Percentiles rank a stretch among this genome's conserved stretches.
These are phyloP conservation scores for Centropyge bicolor DNA, from an alignment of 2,797 vertebrate species.

Conservation along the genomic window DNA sequence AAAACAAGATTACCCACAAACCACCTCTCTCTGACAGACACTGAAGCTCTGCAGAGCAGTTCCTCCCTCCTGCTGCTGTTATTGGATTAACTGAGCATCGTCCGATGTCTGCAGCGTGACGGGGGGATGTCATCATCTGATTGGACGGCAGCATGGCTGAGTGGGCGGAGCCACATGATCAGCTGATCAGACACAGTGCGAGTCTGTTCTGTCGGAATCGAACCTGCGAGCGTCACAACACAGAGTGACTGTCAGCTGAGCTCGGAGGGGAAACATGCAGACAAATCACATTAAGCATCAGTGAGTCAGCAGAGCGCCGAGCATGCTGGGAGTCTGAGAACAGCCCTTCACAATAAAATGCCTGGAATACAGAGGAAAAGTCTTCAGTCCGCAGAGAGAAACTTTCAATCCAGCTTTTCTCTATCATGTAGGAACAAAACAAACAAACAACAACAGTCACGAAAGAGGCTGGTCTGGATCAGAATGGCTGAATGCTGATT, in stretches of 20 bases:
- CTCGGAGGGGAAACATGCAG: neutral
- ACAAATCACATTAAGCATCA: neutral
- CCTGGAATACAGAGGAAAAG: neutral
- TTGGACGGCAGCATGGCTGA: neutral
- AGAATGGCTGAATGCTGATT: no score
- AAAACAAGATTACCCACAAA: neutral
- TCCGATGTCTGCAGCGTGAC: neutral
- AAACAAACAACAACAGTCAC: no score
- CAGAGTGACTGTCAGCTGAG: neutral
- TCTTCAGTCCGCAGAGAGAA: no score
- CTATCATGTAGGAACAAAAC: no score
- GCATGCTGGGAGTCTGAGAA: neutral
- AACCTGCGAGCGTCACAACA: neutral
- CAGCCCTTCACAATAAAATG: conserved; percentile 7
- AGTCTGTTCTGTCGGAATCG: neutral
- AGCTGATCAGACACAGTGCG: neutral
- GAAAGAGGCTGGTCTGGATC: no score
- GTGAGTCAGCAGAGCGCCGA: neutral
- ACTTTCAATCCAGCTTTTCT: no score
- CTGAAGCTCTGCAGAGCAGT: neutral
- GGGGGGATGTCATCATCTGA: neutral
- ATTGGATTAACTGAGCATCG: neutral
- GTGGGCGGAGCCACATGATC: neutral
- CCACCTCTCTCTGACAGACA: neutral
- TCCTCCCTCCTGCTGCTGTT: neutral